Base-by-base conservation (phyloP, 2,888 invertebrate species). In the Andrena flavipes region DNA sequence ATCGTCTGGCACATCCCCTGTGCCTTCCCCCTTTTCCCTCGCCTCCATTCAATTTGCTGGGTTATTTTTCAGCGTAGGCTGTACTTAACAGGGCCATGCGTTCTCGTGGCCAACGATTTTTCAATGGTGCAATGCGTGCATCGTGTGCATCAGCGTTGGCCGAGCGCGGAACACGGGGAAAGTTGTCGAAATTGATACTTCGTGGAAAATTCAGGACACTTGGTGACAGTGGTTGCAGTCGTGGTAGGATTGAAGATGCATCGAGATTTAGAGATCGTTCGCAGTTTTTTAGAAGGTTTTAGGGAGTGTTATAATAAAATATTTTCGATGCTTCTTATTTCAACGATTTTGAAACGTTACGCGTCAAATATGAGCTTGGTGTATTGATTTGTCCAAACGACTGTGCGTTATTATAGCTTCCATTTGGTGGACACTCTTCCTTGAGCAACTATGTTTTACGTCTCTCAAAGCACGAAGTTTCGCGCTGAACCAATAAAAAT, bases 21-120 rank as follows among this genome's bases (percentile, higher is more conserved):
- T 49, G 83, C 68, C 20, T 65, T 76, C 10, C 35, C 75, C 76
- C 64, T 70, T 56, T 56, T 20, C 65, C 75, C 62, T 77, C 76
- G 83, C 85, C 88, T 87, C 84, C 85, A 88, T 88, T 88, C 88
- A 88, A 88, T 88, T 88, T 88, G 80, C 82, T 77, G 60, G 87
- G 88, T 84, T 87, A 88, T 88, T 88, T 88, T 88, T 88, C 87
- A 88, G 60, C 76, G 62, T 33, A 63, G 78, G 59, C 84, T 80
- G 82, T 88, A 85, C 84, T 87, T 88, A 88, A 88, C 85, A 72
- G 71, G 68, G 73, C 64, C 71, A 67, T 83, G 71, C 84, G 82
- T 82, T 68, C 80, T 71, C 69, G 72, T 48, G 82, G 65, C 42
- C 76, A 74, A 80, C 82, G 82, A 84, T 86, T 87, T 86, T 87